Percentiles rank a stretch among this genome's conserved stretches.
These are phyloP conservation scores for Nomia melanderi DNA, from an alignment of 1,140 invertebrate species.

Conservation along the genomic window DNA sequence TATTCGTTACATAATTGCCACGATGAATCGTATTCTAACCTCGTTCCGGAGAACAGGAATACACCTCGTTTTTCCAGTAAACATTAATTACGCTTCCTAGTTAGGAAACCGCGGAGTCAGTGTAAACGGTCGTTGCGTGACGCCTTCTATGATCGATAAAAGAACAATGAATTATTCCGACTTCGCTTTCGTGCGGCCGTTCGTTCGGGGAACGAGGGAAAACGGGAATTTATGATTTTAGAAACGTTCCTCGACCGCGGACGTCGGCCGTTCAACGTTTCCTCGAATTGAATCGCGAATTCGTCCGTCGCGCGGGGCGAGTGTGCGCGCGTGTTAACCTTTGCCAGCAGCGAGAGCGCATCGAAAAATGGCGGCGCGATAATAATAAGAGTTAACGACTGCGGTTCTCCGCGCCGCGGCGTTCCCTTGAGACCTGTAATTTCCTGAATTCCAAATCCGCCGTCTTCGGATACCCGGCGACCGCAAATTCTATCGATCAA, in stretches of 20 bases:
- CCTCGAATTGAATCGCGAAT: not conserved
- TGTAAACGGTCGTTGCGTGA: not conserved
- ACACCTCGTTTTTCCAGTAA: not conserved
- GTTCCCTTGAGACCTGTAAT: not conserved
- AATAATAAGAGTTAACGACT: slow-evolving; percentile 16
- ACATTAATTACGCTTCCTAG: not conserved
- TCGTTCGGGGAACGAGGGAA: too few species aligned
- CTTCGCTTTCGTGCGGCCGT: too few species aligned
- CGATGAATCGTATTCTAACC: not conserved
- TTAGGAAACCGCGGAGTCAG: not conserved
- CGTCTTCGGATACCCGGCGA: not conserved
- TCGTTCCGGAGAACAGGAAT: not conserved
- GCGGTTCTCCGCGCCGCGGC: not conserved
- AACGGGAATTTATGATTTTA: too few species aligned
- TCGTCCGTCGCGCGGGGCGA: not conserved
- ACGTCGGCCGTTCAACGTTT: too few species aligned
- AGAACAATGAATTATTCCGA: not conserved
- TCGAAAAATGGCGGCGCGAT: not conserved
- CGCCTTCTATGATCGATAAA: not conserved
- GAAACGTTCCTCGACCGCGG: too few species aligned
- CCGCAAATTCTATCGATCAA: slow-evolving; percentile 2
- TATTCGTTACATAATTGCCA: not conserved
- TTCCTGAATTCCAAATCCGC: not conserved
- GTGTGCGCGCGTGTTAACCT: not conserved
- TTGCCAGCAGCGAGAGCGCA: not conserved